Base-by-base conservation (phyloP, 2,113 vertebrate genomes). In the Desmodus rotundus region DNA sequence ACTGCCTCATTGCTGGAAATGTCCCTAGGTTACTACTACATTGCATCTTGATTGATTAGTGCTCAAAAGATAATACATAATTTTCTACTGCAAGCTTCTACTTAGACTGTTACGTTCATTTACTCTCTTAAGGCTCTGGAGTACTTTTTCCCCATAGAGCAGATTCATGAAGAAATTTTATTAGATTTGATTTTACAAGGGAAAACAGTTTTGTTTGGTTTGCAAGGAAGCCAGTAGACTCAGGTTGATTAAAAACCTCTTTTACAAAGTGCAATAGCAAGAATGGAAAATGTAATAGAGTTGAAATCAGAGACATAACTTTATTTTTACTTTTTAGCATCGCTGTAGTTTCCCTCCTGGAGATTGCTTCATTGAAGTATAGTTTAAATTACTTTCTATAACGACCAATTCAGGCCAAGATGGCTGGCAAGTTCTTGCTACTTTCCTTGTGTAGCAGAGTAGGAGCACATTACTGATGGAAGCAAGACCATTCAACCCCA, bases 111-210 rank as follows among this genome's bases (percentile, higher is more conserved):
- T 56, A 24, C 4, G 33, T 65, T 93, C 28, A 78, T n/a, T 87
- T 56, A 38, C 26, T 85, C 20, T 91, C 45, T 91, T 80, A 81
- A 74, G 85, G 3, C 43, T 80, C 77, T 94, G 63, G 81, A 91
- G 58, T 86, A 81, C 45, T 70, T 95, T 95, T 78, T 70, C 43
- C 72, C 78, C 50, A 56, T 88, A 88, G 91, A 89, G 56, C 2
- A 87, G 68, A 91, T 87, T 96, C 81, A 87, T 88, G 54, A 94
- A 88, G 67, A 85, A 94, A 85, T 95, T 56, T 96, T 97, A 95
- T 96, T 96, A 91, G 85, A 89, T 90, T 97, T 93, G 47, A 96
- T 97, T 97, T 97, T 96, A 93, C 10, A 92, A 82, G 77, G 43
- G 72, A 96, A 92, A 93, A 90, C 24, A 72, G 65, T 43, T 91